phyloP scores from a whole-genome alignment of 2,888 invertebrate species.

The Ectropis crepuscularia region DNA sequence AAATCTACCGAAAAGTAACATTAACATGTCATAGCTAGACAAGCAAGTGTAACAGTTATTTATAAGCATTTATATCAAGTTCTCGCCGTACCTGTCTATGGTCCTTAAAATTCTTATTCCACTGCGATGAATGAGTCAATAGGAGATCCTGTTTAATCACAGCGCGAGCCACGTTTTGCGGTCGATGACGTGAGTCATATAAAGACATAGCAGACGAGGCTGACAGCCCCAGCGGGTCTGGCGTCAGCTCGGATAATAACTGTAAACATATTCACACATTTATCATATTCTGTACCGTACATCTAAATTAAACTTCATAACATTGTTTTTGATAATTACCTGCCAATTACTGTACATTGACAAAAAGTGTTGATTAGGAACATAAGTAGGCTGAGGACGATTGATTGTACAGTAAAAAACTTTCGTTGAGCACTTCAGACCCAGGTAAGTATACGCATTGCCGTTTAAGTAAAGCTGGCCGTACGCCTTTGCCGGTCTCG shows the following conservation, averaged over 20 bases:
- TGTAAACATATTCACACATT: conserved; percentile 72
- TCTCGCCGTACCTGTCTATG: conserved; percentile 66
- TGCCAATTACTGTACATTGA: conserved; percentile 99
- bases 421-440: conserved; percentile 95
- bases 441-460: conserved; percentile 95
- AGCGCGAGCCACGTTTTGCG: conserved; percentile 85
- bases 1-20: too few species aligned
- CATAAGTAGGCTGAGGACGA: conserved; percentile 97
- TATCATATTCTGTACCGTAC: conserved; percentile 44
- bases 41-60: too few species aligned
- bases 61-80: background rate
- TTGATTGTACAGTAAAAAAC: conserved; percentile 97
- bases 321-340: conserved; percentile 70
- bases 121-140: conserved; percentile 87
- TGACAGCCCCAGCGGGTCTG: conserved; percentile 87
- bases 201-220: conserved; percentile 87
- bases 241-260: conserved; percentile 88
- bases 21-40: too few species aligned
- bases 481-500: conserved; percentile 94
- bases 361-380: conserved; percentile 93
- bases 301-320: conserved; percentile 2
- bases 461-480: conserved; percentile 95
- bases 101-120: conserved; percentile 78
- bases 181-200: conserved; percentile 92
- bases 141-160: conserved; percentile 86